Percentiles rank a stretch among this genome's conserved stretches.
Conservation (phyloP, 2,113 vertebrate species). For the Uropsilus gracilis region DNA sequence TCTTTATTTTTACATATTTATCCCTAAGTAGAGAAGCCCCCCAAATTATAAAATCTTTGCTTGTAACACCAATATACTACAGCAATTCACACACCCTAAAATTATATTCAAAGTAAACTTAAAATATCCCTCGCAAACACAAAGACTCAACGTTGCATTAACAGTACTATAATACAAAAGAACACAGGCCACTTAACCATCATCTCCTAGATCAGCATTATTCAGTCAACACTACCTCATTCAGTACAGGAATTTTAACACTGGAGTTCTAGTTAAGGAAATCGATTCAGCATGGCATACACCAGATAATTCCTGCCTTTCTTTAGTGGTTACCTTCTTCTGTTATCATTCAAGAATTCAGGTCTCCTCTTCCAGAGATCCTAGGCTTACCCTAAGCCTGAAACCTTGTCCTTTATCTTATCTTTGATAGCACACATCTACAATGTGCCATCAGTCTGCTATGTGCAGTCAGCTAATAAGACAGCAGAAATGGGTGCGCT, state of each 20-base stretch:
- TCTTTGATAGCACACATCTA: conserved; percentile 13
- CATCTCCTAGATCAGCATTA: neutral
- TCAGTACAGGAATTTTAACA: neutral
- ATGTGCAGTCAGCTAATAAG: conserved; percentile 43
- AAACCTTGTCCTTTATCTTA: conserved; percentile 40
- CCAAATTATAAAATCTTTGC: neutral
- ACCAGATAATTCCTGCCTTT: neutral
- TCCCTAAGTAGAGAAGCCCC: neutral
- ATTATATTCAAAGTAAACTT: neutral
- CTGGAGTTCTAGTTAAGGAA: neutral
- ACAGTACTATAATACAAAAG: neutral
- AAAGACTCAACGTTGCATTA: neutral
- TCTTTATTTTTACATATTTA: conserved; percentile 2
- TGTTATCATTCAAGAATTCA: neutral
- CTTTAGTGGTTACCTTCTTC: neutral
- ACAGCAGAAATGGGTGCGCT: conserved; percentile 12
- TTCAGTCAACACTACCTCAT: neutral
- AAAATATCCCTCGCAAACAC: neutral
- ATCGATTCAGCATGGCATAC: neutral
- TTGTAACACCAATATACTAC: neutral
- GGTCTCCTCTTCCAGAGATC: neutral
- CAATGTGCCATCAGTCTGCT: neutral
- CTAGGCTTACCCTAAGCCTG: neutral
- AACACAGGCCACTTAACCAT: neutral
- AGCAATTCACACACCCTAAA: neutral